These are phyloP conservation scores for Coendou prehensilis DNA, from an alignment of 2,797 vertebrate genomes.

Conservation along the genomic window DNA sequence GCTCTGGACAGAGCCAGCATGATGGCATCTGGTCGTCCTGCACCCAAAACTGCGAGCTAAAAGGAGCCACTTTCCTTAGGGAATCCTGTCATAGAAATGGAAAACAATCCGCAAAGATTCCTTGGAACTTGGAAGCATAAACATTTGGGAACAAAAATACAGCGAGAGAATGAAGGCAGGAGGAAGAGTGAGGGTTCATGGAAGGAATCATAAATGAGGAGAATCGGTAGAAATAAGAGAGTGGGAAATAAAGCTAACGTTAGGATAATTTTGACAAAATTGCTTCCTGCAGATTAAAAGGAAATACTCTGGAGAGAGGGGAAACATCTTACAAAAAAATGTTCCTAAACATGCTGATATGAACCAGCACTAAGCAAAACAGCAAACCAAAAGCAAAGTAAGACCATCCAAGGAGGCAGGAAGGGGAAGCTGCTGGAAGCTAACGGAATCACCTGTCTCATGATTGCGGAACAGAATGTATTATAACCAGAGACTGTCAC, in stretches of 20 bases:
- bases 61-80: not conserved
- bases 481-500: not conserved
- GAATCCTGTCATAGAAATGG: not conserved
- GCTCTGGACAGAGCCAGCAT: not conserved
- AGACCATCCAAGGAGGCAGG: not conserved
- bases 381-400: not conserved
- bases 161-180: not conserved
- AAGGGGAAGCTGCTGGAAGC: not conserved
- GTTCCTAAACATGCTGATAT: not conserved
- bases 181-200: not conserved
- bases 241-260: not conserved
- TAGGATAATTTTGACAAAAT: not conserved
- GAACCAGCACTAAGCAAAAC: not conserved
- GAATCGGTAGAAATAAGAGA: not conserved
- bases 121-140: not conserved
- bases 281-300: not conserved
- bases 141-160: not conserved
- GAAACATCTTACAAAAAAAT: not conserved
- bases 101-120: not conserved
- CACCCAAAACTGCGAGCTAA: not conserved
- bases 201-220: not conserved
- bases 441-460: fast-evolving
- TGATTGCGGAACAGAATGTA: not conserved
- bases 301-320: not conserved
- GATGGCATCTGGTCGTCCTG: fast-evolving